Conservation (phyloP, 2,113 vertebrate species). For the Semicossyphus pulcher region DNA sequence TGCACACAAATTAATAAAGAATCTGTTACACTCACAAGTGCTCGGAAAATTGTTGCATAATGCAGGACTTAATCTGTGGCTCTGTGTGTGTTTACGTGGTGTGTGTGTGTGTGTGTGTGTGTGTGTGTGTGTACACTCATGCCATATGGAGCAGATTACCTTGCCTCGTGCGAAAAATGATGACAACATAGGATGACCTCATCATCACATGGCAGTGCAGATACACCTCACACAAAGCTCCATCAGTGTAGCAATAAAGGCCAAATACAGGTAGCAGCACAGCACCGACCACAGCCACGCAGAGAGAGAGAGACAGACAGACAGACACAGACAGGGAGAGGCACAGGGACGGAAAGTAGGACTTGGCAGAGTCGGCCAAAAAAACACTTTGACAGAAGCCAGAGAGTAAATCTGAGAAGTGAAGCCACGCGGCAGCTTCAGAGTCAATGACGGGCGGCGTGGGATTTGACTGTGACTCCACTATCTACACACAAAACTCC, state of each 20-base stretch:
- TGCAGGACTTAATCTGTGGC: not conserved
- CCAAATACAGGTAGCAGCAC: constrained; percentile 9
- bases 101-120: not conserved
- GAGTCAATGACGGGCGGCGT: constrained; percentile 23
- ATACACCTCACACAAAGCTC: constrained; percentile 11
- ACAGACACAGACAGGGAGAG: not conserved
- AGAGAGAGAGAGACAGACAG: not conserved
- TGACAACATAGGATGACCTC: constrained; percentile 32
- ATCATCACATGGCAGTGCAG: constrained; percentile 16
- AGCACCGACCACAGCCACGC: not conserved
- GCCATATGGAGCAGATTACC: constrained; percentile 27
- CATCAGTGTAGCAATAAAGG: not conserved
- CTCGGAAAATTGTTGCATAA: not conserved
- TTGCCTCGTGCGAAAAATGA: constrained; percentile 16
- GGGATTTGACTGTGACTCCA: constrained; percentile 1
- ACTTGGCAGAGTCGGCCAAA: constrained; percentile 23
- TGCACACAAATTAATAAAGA: no score
- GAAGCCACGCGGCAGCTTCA: not conserved
- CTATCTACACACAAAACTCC: not conserved
- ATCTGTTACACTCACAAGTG: no score
- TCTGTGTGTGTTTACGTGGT: not conserved
- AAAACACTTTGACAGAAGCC: constrained; percentile 13
- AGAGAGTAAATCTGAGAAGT: constrained; percentile 26
- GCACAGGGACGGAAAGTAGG: not conserved
- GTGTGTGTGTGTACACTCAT: not conserved